Base-by-base conservation (phyloP, 1,140 invertebrate genomes). In the fruit fly (Drosophila melanogaster) region DNA sequence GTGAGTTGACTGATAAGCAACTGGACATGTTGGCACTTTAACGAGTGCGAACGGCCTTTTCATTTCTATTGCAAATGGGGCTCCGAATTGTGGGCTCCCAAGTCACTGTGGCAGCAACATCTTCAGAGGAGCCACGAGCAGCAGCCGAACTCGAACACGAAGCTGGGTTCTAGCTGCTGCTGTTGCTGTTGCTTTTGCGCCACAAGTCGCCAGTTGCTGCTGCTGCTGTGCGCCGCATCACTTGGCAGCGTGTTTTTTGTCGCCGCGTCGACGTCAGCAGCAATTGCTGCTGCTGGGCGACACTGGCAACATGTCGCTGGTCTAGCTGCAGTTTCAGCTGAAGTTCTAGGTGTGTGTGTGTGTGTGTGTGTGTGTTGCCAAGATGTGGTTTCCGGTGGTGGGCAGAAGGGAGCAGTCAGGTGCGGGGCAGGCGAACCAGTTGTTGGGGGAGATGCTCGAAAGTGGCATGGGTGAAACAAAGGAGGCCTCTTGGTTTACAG, bases 161-260 rank as follows among this genome's bases (percentile, higher is more conserved):
- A 69, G 55, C 56, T 51, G 26, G 53, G 38, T 72, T 70, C 65
- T 70, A 72, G 64, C 33, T 60, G 62, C 26, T 49, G 30, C 14
- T 41, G 24, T 11, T 44, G 37, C 15, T 33, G 37, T 37, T 84
- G 54, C 55, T 84, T 71, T 30, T 60, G 67, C 77, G 74, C 75
- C 71, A 77, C 75, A 77, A 69, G 76, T 78, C 78, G 76, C 55
- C 54, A 59, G 66, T 55, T 58, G 47, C 56, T 60, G 38, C 49
- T 44, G 49, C 61, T 86, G 60, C 81, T 86, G 81, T 70, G 83
- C 83, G 83, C 83, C 83, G 83, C 83, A 86, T 86, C 79, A 87
- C 46, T 87, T 83, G 83, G 83, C 83, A 86, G 83, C 83, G 83
- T 87, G 66, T 87, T 86, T 86, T 86, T 86, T 79, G 84, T 86